Evolutionary conservation across 2,888 invertebrate genomes (phyloP), one percentile per base, ranked within the genome.

Genomic region (Adineta ricciae): DNA sequence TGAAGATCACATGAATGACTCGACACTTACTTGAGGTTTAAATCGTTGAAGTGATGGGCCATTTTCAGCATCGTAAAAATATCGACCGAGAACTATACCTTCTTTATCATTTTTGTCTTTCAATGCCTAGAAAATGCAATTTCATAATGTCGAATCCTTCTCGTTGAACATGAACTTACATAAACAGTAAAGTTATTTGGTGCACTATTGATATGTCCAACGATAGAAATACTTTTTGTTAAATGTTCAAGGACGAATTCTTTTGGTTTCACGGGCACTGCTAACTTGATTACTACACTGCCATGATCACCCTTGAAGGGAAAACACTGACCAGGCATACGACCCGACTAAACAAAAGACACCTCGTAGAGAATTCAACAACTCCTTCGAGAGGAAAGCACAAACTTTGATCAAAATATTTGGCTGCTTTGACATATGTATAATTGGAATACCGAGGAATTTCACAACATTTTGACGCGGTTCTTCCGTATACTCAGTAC

Each of bases 241-340:
- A 96, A 94, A 90, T 98, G 97, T 90, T 98, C 97, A 88, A 97
- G 88, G 0, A 96, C 94, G 90, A 98, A 95, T 0, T 95, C 94
- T 4, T 93, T 92, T 16, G 95, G 91, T 85, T 91, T 92, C 86
- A 97, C 93, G 50, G 92, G 90, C 2, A 93, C 93, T 86, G 95
- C 93, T 50, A 97, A 92, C 88, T 95, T 93, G 16, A 97, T 93
- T 73, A 96, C 94, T 90, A 94, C 90, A 89, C 93, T 94, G 0
- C 96, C 97, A 0, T 94, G 94, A 89, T 94, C 94, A 86, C 96
- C 96, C 90, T 94, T 94, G 91, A 98, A 97, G 72, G 97, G 95
- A 97, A 97, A 98, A 91, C 98, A 98, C 89, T 96, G 94, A 24
- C 97, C 97, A 0, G 96, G 96, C 27, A 83, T 83, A 78, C 73